Evolutionary conservation across 1,140 invertebrate species (phyloP).

Genomic region (Euglossa dilemma): DNA sequence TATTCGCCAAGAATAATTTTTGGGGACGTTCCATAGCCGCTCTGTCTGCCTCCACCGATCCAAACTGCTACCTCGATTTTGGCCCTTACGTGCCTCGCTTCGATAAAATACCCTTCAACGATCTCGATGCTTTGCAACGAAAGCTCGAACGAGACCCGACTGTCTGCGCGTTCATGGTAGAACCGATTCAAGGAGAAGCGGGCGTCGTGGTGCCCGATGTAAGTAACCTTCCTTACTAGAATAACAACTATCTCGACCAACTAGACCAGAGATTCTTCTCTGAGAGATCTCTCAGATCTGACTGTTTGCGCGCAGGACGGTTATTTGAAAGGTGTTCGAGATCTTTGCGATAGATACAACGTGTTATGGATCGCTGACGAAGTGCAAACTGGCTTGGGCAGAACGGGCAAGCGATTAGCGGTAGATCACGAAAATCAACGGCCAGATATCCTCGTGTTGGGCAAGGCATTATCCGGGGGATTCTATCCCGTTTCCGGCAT

Average conservation of each 20-base stretch:
- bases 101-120: constrained; percentile 88
- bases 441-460: constrained; percentile 90
- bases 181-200: constrained; percentile 93
- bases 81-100: constrained; percentile 92
- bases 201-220: constrained; percentile 88
- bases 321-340: constrained; percentile 93
- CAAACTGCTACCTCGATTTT: constrained; percentile 86
- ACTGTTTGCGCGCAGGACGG: constrained; percentile 84
- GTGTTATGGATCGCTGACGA: constrained; percentile 99
- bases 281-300: too few relatives aligned
- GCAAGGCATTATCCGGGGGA: constrained; percentile 93
- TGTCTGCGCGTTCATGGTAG: constrained; percentile 91
- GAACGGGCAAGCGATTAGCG: constrained; percentile 95
- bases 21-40: constrained; percentile 93
- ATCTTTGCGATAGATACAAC: constrained; percentile 96
- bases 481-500: constrained; percentile 91
- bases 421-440: constrained; percentile 93
- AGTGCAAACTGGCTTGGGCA: constrained; percentile 95
- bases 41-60: constrained; percentile 90
- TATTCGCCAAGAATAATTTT: constrained; percentile 91
- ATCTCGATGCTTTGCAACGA: constrained; percentile 87
- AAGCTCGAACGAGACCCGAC: constrained; percentile 81
- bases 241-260: not conserved
- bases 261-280: not conserved
- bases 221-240: constrained; percentile 8